Conservation (phyloP, 2,113 vertebrate genomes). For the Taxidea taxus region DNA sequence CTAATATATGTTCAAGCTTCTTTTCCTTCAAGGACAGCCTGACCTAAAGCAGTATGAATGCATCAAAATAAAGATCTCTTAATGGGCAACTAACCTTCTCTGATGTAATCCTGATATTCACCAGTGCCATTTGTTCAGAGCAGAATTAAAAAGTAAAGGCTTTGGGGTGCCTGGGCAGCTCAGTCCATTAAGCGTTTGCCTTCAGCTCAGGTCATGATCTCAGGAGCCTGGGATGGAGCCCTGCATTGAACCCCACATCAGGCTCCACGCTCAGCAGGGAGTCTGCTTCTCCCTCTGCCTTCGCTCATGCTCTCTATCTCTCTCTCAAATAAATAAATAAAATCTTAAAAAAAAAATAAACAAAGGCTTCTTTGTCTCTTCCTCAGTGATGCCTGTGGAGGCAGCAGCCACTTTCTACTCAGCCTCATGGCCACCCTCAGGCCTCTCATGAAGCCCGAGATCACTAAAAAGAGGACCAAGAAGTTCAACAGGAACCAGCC, state of each 20-base stretch:
- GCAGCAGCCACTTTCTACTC: not conserved
- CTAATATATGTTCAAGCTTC: not conserved
- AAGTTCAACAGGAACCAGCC: not conserved
- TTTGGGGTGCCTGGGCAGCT: not conserved
- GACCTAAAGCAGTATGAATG: not conserved
- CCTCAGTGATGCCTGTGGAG: not conserved
- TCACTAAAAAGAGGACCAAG: not conserved
- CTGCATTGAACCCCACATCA: too few species aligned
- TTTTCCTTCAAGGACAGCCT: not conserved
- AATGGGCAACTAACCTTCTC: not conserved
- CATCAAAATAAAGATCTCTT: not conserved
- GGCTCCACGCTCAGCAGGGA: too few species aligned
- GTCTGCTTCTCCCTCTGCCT: too few species aligned
- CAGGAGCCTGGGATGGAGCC: not conserved
- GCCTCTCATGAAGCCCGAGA: not conserved
- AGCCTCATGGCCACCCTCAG: not conserved
- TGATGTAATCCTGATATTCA: not conserved
- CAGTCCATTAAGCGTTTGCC: not conserved
- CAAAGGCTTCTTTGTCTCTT: not conserved
- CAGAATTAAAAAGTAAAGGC: not conserved
- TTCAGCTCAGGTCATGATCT: not conserved
- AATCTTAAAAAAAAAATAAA: not conserved
- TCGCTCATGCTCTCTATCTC: too few species aligned
- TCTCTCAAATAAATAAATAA: too few species aligned
- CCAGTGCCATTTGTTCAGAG: not conserved